Conservation (phyloP, 2,888 invertebrate genomes). For the Melanargia galathea region DNA sequence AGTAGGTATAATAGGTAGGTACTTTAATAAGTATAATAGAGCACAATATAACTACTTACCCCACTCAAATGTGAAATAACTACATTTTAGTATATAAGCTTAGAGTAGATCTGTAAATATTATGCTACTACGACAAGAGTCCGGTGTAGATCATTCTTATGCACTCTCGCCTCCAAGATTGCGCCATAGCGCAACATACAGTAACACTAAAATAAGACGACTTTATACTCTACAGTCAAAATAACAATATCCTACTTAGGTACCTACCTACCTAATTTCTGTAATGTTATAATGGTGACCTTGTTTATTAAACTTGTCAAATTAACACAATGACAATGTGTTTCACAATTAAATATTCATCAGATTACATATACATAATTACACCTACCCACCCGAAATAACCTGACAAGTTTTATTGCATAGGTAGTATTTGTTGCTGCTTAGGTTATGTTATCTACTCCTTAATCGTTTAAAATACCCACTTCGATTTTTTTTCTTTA, state of each 20-base stretch:
- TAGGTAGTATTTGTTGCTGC: background rate
- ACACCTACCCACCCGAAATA: slow-evolving; percentile 6
- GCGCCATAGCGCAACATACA: background rate
- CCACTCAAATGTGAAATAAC: no score
- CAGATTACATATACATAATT: slow-evolving; percentile 1
- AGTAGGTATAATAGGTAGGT: no score
- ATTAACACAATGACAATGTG: slow-evolving; percentile 18
- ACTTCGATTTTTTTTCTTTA: no score
- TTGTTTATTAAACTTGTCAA: slow-evolving; percentile 17
- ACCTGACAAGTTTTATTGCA: slow-evolving; percentile 1
- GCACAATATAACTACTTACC: no score
- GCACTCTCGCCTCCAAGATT: no score
- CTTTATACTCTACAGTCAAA: background rate
- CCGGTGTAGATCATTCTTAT: no score
- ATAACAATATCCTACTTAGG: background rate
- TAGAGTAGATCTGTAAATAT: no score
- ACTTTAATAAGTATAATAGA: no score
- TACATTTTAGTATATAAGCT: no score
- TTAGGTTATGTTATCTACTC: background rate
- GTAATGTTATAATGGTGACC: background rate
- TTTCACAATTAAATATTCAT: slow-evolving; percentile 23
- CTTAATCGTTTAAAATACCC: background rate
- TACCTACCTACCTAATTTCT: background rate
- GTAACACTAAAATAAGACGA: background rate
- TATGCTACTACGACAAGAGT: no score